Base-by-base conservation (phyloP, 2,797 vertebrate species). In the Catamblyrhynchus diadema region DNA sequence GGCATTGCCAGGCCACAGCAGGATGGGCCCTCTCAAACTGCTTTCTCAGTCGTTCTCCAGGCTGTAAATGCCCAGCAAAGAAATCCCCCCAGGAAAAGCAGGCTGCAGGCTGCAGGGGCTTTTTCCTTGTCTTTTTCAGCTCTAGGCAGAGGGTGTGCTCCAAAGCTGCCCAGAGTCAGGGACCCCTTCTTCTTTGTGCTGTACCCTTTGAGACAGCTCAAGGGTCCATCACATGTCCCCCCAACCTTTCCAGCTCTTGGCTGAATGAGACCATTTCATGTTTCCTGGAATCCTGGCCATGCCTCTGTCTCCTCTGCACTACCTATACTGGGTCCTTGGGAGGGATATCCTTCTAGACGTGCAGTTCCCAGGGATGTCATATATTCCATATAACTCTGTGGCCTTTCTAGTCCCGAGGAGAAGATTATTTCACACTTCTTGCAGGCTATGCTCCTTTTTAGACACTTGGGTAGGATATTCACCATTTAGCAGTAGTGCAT, bases 21-120 rank as follows among this genome's bases (percentile, higher is more conserved):
- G 1, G 0, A 70, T 1, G 13, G 24, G 6, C 13, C 8, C 11
- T 83, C n/a, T 33, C 45, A 45, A 12, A 5, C 16, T 2, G 1
- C 21, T 51, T 66, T 90, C 60, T 60, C 14, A 30, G 69, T 8
- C 22, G 21, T 0, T 0, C 45, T 37, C 33, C 44, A 45, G 1
- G 0, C 12, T 61, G 28, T n/a, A 57, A 83, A 71, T 39, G 23
- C 13, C 24, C 41, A 80, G 32, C 9, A 65, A 82, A 72, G 2
- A 16, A 41, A 73, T 32, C n/a, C 5, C 24, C 14, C 17, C 10
- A 39, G 45, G 18, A 24, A 44, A 71, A 74, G 10, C 21, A 75
- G 27, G 8, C 41, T 67, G 18, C 5, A 48, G 22, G 25, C 21
- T 28, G 41, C 19, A 30, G 23, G 8, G n/a, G 2, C 5, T 74